Evolutionary conservation across 1,140 invertebrate species (phyloP).

Genomic region (Hyposmocoma kahamanoa): DNA sequence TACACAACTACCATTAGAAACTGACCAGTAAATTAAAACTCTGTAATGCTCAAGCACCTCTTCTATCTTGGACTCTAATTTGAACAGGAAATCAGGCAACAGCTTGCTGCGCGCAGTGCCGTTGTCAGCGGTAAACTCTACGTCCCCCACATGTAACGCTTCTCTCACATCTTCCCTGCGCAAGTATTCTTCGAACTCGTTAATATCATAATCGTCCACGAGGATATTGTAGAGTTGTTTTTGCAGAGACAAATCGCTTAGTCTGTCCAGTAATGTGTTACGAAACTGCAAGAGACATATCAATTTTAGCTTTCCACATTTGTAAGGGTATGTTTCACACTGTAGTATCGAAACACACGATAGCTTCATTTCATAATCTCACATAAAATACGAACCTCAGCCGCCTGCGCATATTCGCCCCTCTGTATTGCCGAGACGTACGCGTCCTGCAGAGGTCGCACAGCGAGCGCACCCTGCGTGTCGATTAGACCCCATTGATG

Average conservation of each 20-base stretch:
- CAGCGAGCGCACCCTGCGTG: slow-evolving; percentile 27
- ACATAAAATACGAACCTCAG: too few species aligned
- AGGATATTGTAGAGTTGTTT: slow-evolving; percentile 31
- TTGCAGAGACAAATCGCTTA: slow-evolving; percentile 28
- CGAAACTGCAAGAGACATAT: slow-evolving; percentile 42
- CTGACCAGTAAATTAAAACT: slow-evolving; percentile 54
- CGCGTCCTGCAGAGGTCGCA: slow-evolving; percentile 29
- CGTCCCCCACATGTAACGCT: slow-evolving; percentile 69
- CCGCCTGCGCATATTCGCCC: background rate
- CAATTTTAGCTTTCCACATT: too few species aligned
- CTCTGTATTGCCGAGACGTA: slow-evolving; percentile 25
- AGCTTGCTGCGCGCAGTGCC: slow-evolving; percentile 18
- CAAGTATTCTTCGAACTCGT: background rate
- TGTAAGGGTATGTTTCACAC: too few species aligned
- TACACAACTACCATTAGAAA: too few species aligned
- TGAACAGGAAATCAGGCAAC: slow-evolving; percentile 28
- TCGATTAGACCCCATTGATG: slow-evolving; percentile 78
- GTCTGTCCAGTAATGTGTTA: slow-evolving; percentile 26
- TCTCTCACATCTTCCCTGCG: slow-evolving; percentile 8
- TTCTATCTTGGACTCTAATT: slow-evolving; percentile 18
- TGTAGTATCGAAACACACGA: too few species aligned
- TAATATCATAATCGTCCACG: slow-evolving; percentile 9
- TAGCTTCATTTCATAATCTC: too few species aligned
- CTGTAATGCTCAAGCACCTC: slow-evolving; percentile 37
- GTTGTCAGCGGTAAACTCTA: slow-evolving; percentile 41